phyloP scores from a whole-genome alignment of 2,113 vertebrate species.

The Perca flavescens region DNA sequence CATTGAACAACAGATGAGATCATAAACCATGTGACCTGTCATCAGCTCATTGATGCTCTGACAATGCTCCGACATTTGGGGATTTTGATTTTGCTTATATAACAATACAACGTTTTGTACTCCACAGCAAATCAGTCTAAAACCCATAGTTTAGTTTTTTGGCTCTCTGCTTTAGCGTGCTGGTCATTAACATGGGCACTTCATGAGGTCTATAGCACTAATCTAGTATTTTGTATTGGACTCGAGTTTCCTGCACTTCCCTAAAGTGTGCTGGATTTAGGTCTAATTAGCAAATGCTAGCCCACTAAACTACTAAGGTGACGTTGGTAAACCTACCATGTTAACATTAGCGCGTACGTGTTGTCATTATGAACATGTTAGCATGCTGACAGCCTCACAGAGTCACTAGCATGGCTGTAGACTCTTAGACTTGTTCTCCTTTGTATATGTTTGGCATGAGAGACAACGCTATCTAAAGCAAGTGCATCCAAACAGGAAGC shows the following conservation, averaged over 20 bases:
- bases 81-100: not conserved
- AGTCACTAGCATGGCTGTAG: not conserved
- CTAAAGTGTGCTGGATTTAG: not conserved
- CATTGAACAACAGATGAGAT: not conserved
- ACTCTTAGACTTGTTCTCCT: not conserved
- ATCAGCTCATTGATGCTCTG: not conserved
- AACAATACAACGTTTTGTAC: not conserved
- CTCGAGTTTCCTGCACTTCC: not conserved
- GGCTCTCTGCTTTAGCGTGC: not conserved
- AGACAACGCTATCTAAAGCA: constrained; percentile 19
- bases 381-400: not conserved
- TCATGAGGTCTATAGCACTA: not conserved
- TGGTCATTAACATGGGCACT: not conserved
- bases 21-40: not conserved
- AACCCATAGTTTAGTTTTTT: not conserved
- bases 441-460: not conserved
- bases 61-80: not conserved
- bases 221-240: not conserved
- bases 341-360: not conserved
- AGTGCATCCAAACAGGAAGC: constrained; percentile 35
- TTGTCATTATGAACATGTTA: not conserved
- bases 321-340: too few species aligned
- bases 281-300: not conserved
- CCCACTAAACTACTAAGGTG: too few species aligned
- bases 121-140: not conserved